Evolutionary conservation across 1,140 invertebrate genomes (phyloP).

Genomic region (Listronotus oregonensis): DNA sequence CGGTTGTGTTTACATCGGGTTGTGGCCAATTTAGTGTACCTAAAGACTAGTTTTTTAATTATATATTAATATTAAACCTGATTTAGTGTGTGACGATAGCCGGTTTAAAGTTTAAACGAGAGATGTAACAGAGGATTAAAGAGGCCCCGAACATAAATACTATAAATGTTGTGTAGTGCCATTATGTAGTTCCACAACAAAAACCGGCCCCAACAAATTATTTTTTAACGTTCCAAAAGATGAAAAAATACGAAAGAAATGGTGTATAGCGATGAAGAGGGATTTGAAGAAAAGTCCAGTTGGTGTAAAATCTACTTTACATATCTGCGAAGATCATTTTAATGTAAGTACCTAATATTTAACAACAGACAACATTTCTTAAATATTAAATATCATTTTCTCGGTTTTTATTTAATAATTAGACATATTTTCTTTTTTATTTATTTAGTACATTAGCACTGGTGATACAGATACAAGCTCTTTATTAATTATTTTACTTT

Average conservation of each 20-base stretch:
- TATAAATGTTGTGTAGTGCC: constrained; percentile 4
- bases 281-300: background rate
- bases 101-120: too few relatives aligned
- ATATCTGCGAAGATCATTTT: too few relatives aligned
- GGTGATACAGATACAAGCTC: too few relatives aligned
- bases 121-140: background rate
- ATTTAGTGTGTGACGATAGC: too few relatives aligned
- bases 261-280: background rate
- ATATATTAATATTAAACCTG: too few relatives aligned
- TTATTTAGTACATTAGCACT: too few relatives aligned
- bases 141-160: background rate
- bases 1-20: too few relatives aligned
- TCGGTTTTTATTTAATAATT: too few relatives aligned
- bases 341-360: background rate
- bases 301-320: background rate
- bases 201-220: background rate
- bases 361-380: background rate
- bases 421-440: too few relatives aligned
- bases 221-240: background rate
- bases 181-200: too few relatives aligned
- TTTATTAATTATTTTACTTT: background rate
- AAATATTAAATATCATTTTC: background rate
- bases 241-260: background rate
- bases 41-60: too few relatives aligned
- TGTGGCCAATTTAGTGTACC: too few relatives aligned